Evolutionary conservation across 1,140 invertebrate species (phyloP).

Genomic region (Arion vulgaris): DNA sequence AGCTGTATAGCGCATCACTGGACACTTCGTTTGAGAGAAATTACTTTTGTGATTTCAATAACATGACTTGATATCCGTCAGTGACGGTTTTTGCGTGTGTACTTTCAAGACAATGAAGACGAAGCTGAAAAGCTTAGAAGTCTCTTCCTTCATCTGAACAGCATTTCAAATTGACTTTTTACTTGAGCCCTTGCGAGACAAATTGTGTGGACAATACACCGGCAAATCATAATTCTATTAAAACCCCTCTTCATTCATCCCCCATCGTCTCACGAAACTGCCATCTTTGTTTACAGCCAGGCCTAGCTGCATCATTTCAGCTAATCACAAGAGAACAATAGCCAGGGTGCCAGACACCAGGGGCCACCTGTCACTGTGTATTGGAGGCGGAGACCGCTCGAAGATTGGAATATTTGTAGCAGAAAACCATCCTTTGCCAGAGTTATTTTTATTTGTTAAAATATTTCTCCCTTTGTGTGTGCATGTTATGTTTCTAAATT

Average conservation of each 20-base stretch:
- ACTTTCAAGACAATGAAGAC: too few relatives aligned
- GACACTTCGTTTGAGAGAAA: too few relatives aligned
- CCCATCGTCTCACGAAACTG: not conserved
- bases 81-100: too few relatives aligned
- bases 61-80: too few relatives aligned
- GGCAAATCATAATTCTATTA: too few relatives aligned
- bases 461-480: too few relatives aligned
- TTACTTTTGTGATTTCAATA: too few relatives aligned
- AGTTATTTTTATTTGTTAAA: too few relatives aligned
- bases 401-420: not conserved
- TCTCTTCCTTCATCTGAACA: not conserved
- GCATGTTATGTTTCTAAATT: too few relatives aligned
- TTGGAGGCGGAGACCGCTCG: not conserved
- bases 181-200: not conserved
- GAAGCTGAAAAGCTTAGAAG: not conserved
- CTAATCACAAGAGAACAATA: conserved; percentile 7
- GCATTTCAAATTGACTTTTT: not conserved
- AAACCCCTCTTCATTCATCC: not conserved
- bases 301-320: conserved; percentile 1
- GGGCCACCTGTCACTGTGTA: conserved; percentile 13
- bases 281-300: conserved; percentile 15
- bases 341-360: not conserved
- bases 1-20: too few relatives aligned
- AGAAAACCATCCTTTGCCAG: not conserved
- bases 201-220: not conserved